A percentile compares a stretch with the other conserved stretches of the same genome.
Evolutionary conservation across 2,113 vertebrate genomes (phyloP).

Genomic region (Cyprinus carpio): DNA sequence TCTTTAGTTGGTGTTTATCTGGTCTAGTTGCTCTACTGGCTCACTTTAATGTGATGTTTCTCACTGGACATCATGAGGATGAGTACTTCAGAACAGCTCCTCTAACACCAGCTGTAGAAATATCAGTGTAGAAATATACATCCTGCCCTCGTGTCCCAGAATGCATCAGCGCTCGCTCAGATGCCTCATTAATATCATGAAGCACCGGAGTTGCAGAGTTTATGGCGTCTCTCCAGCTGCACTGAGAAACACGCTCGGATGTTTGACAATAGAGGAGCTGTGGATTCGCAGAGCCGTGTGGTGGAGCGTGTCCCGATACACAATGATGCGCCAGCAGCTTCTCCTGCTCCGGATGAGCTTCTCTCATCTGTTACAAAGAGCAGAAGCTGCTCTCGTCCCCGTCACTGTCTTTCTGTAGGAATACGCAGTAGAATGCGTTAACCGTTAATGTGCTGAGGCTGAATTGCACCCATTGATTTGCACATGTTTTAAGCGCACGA

Average conservation of each 20-base stretch:
- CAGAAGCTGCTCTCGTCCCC: background rate
- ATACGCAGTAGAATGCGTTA: background rate
- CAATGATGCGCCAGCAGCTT: background rate
- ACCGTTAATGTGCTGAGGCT: background rate
- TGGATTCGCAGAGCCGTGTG: background rate
- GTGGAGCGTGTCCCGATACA: background rate
- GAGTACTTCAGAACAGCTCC: background rate
- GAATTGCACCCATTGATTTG: background rate
- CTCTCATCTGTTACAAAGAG: background rate
- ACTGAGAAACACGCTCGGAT: background rate
- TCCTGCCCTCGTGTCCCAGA: background rate
- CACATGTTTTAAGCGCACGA: background rate
- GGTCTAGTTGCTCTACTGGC: too few species aligned
- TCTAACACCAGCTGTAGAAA: constrained; percentile 6
- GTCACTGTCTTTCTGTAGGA: too few species aligned
- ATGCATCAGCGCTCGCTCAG: background rate
- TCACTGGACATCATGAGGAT: background rate
- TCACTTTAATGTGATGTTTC: too few species aligned
- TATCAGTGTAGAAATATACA: background rate
- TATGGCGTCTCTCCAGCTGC: background rate
- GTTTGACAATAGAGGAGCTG: constrained; percentile 9
- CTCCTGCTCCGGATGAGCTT: background rate
- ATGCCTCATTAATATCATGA: constrained; percentile 21
- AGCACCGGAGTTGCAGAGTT: background rate
- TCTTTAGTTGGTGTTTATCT: too few species aligned